Evolutionary conservation across 2,888 invertebrate genomes (phyloP).

Genomic region (Ellobium chinense): DNA sequence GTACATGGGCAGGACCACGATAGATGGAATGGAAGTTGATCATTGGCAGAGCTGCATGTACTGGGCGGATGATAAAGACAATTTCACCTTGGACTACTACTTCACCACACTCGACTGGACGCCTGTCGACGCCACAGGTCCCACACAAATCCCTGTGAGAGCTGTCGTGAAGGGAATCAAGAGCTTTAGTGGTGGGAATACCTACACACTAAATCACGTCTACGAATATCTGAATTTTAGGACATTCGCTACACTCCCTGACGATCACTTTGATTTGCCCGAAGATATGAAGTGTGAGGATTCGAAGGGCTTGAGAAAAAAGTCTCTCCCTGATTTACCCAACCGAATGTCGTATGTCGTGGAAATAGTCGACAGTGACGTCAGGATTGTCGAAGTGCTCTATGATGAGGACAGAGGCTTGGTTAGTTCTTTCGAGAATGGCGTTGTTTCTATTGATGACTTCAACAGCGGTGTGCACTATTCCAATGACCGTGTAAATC

Average conservation of each 20-base stretch:
- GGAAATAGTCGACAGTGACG: background rate
- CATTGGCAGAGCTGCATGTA: conserved; percentile 63
- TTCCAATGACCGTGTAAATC: background rate
- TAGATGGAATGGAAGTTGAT: conserved; percentile 32
- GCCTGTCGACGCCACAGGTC: background rate
- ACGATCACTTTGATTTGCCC: conserved; percentile 7
- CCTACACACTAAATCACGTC: conserved; percentile 54
- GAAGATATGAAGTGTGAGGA: conserved; percentile 10
- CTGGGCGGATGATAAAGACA: conserved; percentile 53
- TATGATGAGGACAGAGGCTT: background rate
- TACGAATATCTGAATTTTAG: conserved; percentile 62
- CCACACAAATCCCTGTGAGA: background rate
- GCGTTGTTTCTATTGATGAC: background rate
- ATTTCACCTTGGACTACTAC: conserved; percentile 63
- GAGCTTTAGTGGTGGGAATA: conserved; percentile 3
- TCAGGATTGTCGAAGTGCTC: background rate
- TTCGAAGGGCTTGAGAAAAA: background rate
- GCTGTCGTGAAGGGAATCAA: background rate
- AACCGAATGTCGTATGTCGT: conserved; percentile 8
- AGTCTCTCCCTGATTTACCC: background rate
- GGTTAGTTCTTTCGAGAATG: background rate
- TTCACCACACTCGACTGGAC: conserved; percentile 56
- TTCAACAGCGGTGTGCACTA: conserved; percentile 21
- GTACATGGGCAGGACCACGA: background rate
- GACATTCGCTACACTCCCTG: background rate